Base-by-base conservation (phyloP, 1,140 invertebrate species). In the Leptoteleia sp. region DNA sequence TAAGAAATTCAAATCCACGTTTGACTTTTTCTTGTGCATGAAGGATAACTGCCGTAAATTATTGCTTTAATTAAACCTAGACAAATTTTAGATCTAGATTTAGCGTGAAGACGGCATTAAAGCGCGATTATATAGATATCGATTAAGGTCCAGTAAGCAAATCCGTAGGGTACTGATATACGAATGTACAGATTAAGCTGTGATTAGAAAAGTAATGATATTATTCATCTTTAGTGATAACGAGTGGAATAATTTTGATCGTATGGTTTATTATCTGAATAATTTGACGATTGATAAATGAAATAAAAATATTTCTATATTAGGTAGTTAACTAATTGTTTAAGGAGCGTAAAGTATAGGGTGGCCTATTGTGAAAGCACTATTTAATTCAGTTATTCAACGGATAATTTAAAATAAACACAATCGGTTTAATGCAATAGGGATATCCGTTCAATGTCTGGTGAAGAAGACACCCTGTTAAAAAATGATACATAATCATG, bases 1-100 rank as follows among this genome's bases (percentile, higher is more conserved):
- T 52, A 73, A 64, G 38, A 38, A 52, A 37, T 61, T 43, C 48
- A 29, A 61, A 57, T 48, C 57, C 50, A 57, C 64, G 37, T 57
- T n/a, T 15, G 48, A 4, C 2, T 19, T 42, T 38, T 33, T 42
- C 40, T 33, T 17, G 0, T 3, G 6, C n/a, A 4, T 38, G 0
- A 12, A 48, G 71, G 40, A 55, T 54, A 25, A 48, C 27, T 37
- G 25, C 13, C 7, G 45, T 67, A 67, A 76, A 61, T 76, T 61
- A 76, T 67, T 54, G 47, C 62, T 76, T 76, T 67, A 67, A 76
- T 76, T 76, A 76, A 67, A 19, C 19, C 27, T 31, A 13, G 54
- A 67, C 72, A 61, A 67, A 76, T 76, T 76, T 67, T 33, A 52
- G 33, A 76, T 62, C 64, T 33, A 68, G 57, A 76, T 76, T 68